phyloP scores from a whole-genome alignment of 1,140 invertebrate species.

The Orius insidiosus region DNA sequence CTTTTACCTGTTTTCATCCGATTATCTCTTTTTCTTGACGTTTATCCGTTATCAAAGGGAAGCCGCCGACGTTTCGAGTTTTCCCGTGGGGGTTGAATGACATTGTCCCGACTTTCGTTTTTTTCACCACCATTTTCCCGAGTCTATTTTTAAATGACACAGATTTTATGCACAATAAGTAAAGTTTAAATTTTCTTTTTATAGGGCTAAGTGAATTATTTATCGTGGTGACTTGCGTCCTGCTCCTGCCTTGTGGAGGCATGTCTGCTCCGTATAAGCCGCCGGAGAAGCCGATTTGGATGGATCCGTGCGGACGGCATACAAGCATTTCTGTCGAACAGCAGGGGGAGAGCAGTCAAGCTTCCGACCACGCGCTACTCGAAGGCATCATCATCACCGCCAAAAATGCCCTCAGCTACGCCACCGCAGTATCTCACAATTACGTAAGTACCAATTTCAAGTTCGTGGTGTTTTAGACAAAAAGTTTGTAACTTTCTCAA shows the following conservation, averaged over 20 bases:
- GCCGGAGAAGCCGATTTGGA: conserved; percentile 1
- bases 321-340: too few species aligned
- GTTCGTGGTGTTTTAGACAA: too few species aligned
- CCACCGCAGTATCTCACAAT: neutral
- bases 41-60: too few species aligned
- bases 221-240: conserved; percentile 1
- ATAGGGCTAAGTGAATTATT: conserved; percentile 6
- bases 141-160: too few species aligned
- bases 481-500: too few species aligned
- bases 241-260: conserved; percentile 1
- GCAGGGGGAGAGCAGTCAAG: neutral
- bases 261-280: conserved; percentile 4
- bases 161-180: too few species aligned
- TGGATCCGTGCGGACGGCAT: conserved; percentile 4
- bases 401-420: conserved; percentile 4
- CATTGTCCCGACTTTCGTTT: too few species aligned
- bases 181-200: neutral
- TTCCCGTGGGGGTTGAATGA: too few species aligned
- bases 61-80: too few species aligned
- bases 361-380: neutral
- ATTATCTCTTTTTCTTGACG: too few species aligned
- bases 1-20: too few species aligned
- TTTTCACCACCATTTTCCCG: too few species aligned
- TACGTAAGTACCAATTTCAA: conserved; percentile 7
- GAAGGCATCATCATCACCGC: conserved; percentile 3